Base-by-base conservation (phyloP, 2,113 vertebrate genomes). In the Passer montanus region DNA sequence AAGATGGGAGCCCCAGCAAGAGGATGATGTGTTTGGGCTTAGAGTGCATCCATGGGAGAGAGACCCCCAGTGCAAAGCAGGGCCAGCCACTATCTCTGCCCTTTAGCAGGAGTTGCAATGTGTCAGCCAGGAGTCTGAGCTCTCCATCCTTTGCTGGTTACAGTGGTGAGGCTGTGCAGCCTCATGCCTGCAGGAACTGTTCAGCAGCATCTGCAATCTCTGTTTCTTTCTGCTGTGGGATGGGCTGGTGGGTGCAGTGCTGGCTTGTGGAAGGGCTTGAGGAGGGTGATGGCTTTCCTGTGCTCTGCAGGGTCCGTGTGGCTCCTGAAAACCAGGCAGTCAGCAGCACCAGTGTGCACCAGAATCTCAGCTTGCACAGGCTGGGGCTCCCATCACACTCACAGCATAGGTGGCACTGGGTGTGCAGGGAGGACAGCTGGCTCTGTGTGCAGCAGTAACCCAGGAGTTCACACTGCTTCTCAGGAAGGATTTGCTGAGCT, bases 401-500 rank as follows among this genome's bases (percentile, higher is more conserved):
- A 22, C 50, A 35, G 53, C 35, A 35, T 2, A 88, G 88, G 72
- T 77, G 67, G 50, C 6, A 11, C 23, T 33, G 72, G 59, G 30
- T 52, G 35, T 84, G 79, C 63, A 67, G 88, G 55, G 33, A 35
- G 39, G 47, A 86, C 79, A 86, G 88, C 86, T 93, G 92, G 63
- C 72, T 88, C 76, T 6, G 5, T 10, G 43, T 43, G 33, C 22
- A 86, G 72, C 70, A 66, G 70, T 88, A 83, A 93, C n/a, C 37
- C 37, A 92, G 50, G 88, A 88, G 88, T 35, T 94, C 46, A 88
- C 50, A 22, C 39, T 43, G 53, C 89, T 67, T 92, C 75, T 74
- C 68, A 70, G 76, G 68, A 67, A 84, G 79, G 85, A 86, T 92
- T 92, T 95, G 50, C 55, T 84, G 88, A 96, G 75, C 75, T 77